These are phyloP conservation scores for Polyergus mexicanus DNA, from an alignment of 1,140 invertebrate genomes.

Conservation along the genomic window DNA sequence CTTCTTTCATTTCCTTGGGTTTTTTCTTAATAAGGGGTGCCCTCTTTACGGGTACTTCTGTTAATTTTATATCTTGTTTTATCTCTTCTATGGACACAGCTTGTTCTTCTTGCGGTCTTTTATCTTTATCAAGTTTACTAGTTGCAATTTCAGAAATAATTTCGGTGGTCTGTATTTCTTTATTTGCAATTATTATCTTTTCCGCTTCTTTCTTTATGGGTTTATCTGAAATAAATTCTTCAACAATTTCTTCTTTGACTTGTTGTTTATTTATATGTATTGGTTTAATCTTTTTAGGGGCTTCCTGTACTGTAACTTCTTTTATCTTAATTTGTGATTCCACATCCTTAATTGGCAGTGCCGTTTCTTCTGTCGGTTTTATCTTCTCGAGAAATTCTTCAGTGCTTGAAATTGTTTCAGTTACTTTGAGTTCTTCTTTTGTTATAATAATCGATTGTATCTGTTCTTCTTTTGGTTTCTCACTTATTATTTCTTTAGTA, in stretches of 20 bases:
- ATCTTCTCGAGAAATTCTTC: slow-evolving; percentile 68
- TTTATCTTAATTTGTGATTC: slow-evolving; percentile 59
- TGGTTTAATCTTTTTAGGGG: slow-evolving; percentile 45
- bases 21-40: slow-evolving; percentile 17
- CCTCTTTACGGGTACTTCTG: slow-evolving; percentile 60
- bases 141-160: slow-evolving; percentile 61
- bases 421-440: slow-evolving; percentile 56
- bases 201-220: slow-evolving; percentile 83
- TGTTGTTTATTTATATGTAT: slow-evolving; percentile 60
- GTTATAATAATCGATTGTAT: slow-evolving; percentile 63
- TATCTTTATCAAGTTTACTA: slow-evolving; percentile 50
- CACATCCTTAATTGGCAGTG: slow-evolving; percentile 61
- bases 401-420: slow-evolving; percentile 56
- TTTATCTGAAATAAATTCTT: slow-evolving; percentile 81
- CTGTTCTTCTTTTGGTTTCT: slow-evolving; percentile 59
- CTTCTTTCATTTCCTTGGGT: slow-evolving; percentile 64
- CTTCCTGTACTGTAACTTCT: slow-evolving; percentile 59
- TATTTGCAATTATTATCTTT: slow-evolving; percentile 57
- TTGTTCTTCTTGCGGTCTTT: slow-evolving; percentile 66
- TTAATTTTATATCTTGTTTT: slow-evolving; percentile 48
- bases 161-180: slow-evolving; percentile 65
- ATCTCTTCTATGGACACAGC: slow-evolving; percentile 67
- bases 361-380: slow-evolving; percentile 58
- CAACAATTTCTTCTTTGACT: slow-evolving; percentile 71
- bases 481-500: slow-evolving; percentile 65